Evolutionary conservation across 1,140 invertebrate species (phyloP).

Genomic region (Drosophila funebris): DNA sequence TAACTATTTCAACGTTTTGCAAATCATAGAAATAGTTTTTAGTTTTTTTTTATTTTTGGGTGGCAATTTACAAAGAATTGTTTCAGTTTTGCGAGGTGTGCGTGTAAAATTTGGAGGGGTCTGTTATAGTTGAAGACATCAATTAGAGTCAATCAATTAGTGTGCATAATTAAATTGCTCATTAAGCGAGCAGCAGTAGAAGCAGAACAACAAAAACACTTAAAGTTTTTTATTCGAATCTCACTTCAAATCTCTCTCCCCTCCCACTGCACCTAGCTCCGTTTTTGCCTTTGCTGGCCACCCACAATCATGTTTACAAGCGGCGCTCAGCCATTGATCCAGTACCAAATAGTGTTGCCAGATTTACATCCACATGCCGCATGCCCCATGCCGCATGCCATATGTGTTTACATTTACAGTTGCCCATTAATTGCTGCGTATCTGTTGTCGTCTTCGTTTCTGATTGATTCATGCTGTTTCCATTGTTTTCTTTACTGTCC

Average conservation of each 20-base stretch:
- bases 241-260: background rate
- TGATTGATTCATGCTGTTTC: constrained; percentile 37
- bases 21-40: too few relatives aligned
- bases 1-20: too few relatives aligned
- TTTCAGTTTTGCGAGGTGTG: background rate
- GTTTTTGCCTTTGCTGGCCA: background rate
- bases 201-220: constrained; percentile 17
- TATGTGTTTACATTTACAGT: constrained; percentile 35
- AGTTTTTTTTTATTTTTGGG: too few relatives aligned
- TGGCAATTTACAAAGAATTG: background rate
- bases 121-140: constrained; percentile 24
- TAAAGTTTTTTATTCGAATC: background rate
- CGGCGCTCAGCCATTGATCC: background rate
- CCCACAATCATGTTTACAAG: constrained; percentile 1
- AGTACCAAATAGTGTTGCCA: constrained; percentile 8
- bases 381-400: constrained; percentile 1
- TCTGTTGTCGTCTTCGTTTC: constrained; percentile 25
- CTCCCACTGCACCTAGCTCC: background rate
- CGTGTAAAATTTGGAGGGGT: background rate
- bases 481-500: constrained; percentile 11
- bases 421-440: constrained; percentile 44
- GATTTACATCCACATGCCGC: constrained; percentile 1
- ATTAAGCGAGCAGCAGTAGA: constrained; percentile 45
- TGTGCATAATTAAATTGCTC: constrained; percentile 73
- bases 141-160: constrained; percentile 74